phyloP scores from a whole-genome alignment of 2,888 invertebrate species.

The Tinea semifulvella region DNA sequence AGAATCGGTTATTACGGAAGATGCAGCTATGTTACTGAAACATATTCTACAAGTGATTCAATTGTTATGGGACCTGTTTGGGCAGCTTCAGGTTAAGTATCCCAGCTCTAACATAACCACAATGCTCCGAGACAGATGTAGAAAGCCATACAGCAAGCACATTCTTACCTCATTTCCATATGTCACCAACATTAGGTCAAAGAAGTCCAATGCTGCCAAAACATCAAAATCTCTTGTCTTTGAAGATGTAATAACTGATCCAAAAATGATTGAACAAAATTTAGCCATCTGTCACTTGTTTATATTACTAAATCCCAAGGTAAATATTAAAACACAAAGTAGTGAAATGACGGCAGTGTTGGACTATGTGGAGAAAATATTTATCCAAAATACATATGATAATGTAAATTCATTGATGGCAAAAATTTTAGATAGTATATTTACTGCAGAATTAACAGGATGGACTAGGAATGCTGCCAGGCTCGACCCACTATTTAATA shows the following conservation, averaged over 20 bases:
- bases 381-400: constrained; percentile 33
- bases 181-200: constrained; percentile 47
- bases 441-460: constrained; percentile 38
- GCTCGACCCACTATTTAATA: constrained; percentile 42
- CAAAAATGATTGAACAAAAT: constrained; percentile 42
- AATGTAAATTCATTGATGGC: constrained; percentile 31
- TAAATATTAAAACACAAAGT: constrained; percentile 41
- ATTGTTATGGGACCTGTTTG: constrained; percentile 61
- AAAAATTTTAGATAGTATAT: constrained; percentile 41
- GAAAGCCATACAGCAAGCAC: constrained; percentile 60
- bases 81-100: constrained; percentile 36
- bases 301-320: constrained; percentile 49
- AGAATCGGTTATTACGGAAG: constrained; percentile 64
- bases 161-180: constrained; percentile 70
- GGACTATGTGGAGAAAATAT: constrained; percentile 60
- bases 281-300: constrained; percentile 53
- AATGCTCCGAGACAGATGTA: constrained; percentile 63
- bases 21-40: constrained; percentile 71
- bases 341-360: constrained; percentile 44
- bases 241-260: constrained; percentile 43
- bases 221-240: constrained; percentile 25
- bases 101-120: constrained; percentile 45
- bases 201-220: too few species aligned
- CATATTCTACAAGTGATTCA: constrained; percentile 70
- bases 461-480: constrained; percentile 43